Percentiles rank a stretch among this genome's conserved stretches.
These are phyloP conservation scores for Clanis bilineata DNA, from an alignment of 2,888 invertebrate species.

Conservation along the genomic window DNA sequence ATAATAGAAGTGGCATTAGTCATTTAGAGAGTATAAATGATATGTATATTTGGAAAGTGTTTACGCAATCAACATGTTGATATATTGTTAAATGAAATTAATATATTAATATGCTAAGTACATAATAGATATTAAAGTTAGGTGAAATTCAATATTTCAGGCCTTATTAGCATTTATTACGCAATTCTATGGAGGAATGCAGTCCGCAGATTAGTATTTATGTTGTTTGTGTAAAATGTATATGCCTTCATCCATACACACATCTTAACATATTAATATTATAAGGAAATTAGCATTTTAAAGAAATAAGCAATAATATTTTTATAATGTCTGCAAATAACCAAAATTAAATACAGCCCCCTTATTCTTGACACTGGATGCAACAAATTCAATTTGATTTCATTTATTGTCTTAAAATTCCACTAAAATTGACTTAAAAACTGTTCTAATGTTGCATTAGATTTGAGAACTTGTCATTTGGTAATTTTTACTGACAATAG, in stretches of 20 bases:
- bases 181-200: neutral
- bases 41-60: constrained; percentile 5
- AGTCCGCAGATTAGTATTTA: neutral
- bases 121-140: constrained; percentile 4
- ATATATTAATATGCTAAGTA: constrained; percentile 11
- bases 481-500: no score
- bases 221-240: neutral
- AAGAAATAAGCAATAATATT: constrained; percentile 9
- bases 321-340: constrained; percentile 8
- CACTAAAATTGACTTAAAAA: no score
- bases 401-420: no score
- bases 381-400: no score
- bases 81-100: constrained; percentile 4
- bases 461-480: no score
- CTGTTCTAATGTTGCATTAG: no score
- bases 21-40: neutral
- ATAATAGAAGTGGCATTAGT: neutral
- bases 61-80: constrained; percentile 8
- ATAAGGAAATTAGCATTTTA: neutral
- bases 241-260: neutral
- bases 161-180: constrained; percentile 12
- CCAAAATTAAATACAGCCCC: neutral
- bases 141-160: constrained; percentile 9
- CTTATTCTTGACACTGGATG: no score
- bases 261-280: neutral